These are phyloP conservation scores for Protomyctophum bolini DNA, from an alignment of 2,113 vertebrate species.

Conservation along the genomic window DNA sequence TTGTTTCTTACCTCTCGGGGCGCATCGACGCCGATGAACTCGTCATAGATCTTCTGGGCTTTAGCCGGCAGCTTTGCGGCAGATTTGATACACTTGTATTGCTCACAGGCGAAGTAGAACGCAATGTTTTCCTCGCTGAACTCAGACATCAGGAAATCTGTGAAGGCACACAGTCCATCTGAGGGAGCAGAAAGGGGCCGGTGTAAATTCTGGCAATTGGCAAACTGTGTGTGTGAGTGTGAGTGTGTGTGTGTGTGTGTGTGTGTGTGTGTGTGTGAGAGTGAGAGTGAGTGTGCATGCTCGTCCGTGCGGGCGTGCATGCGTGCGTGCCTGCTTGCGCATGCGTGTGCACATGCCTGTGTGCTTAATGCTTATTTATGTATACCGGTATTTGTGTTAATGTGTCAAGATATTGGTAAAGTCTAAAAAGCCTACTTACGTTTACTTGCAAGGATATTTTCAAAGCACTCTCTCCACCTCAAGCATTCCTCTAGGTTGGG, in stretches of 20 bases:
- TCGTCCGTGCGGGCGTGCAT: not conserved
- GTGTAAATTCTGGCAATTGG: slow-evolving; percentile 36
- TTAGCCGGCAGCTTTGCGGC: slow-evolving; percentile 81
- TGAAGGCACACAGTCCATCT: slow-evolving; percentile 92
- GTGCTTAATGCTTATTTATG: too few relatives aligned
- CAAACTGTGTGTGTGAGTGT: not conserved
- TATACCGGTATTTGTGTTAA: not conserved
- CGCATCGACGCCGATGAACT: slow-evolving; percentile 89
- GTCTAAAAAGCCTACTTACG: slow-evolving; percentile 79
- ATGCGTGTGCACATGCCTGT: not conserved
- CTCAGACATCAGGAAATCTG: slow-evolving; percentile 90
- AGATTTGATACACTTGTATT: slow-evolving; percentile 86
- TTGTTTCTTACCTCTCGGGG: slow-evolving; percentile 85
- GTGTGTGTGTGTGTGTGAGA: not conserved
- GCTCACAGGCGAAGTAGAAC: slow-evolving; percentile 96
- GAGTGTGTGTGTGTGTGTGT: not conserved
- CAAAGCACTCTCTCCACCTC: slow-evolving; percentile 90
- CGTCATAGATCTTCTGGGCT: slow-evolving; percentile 90
- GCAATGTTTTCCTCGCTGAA: slow-evolving; percentile 97
- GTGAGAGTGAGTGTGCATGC: not conserved
- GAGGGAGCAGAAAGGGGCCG: slow-evolving; percentile 28
- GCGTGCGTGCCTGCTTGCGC: not conserved
- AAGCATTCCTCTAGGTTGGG: slow-evolving; percentile 85
- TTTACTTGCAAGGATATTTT: slow-evolving; percentile 90
- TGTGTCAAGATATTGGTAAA: not conserved